Evolutionary conservation across 2,888 invertebrate species (phyloP).

Genomic region (Clanis bilineata): DNA sequence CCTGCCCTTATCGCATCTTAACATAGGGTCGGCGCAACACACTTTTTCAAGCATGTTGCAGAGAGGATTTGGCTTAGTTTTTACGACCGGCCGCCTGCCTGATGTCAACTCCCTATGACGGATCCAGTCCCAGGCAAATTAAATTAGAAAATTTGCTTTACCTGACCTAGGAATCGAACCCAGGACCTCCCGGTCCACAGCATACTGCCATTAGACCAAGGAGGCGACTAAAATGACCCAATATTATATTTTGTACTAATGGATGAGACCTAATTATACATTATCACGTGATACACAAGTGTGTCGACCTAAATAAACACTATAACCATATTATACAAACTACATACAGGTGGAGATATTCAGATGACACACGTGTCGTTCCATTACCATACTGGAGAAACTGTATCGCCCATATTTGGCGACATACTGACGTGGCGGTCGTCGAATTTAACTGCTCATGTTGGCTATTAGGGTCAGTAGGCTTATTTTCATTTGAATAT

Average conservation of each 20-base stretch:
- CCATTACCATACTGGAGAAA: conserved; percentile 10
- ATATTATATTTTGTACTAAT: background rate
- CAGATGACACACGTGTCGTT: background rate
- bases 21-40: no score
- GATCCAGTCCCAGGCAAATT: no score
- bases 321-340: background rate
- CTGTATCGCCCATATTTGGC: background rate
- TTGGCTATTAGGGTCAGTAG: background rate
- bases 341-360: background rate
- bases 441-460: background rate
- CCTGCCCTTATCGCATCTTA: no score
- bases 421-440: background rate
- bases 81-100: no score
- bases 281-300: background rate
- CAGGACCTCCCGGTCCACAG: no score
- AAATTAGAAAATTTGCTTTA: no score
- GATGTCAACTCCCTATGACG: no score
- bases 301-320: background rate
- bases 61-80: no score
- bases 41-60: no score
- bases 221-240: no score
- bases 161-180: no score
- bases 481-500: background rate
- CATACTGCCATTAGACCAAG: no score
- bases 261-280: background rate